These are phyloP conservation scores for Ascidia mentula DNA, from an alignment of 23 tunicate species.

Conservation along the genomic window DNA sequence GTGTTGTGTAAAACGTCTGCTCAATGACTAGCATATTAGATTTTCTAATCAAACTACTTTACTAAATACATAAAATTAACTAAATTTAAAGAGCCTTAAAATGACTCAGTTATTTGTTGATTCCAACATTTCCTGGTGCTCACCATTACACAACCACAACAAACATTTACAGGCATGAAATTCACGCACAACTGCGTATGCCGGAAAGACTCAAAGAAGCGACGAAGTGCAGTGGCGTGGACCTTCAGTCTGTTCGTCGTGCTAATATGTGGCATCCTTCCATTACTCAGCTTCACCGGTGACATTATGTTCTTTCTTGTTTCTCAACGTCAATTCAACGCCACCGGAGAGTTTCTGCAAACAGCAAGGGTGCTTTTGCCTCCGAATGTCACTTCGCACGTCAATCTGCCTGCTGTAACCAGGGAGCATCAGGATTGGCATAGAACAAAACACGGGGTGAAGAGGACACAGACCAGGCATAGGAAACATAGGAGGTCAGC, in stretches of 20 bases:
- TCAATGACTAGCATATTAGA: too few relatives aligned
- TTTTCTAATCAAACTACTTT: too few relatives aligned
- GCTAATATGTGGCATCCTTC: conserved; percentile 63
- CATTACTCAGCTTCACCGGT: conserved; percentile 55
- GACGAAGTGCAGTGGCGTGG: conserved; percentile 50
- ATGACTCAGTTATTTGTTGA: too few relatives aligned
- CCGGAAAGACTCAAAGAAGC: conserved; percentile 27
- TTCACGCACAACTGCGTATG: conserved; percentile 57
- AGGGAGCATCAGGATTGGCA: background rate
- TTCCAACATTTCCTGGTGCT: too few relatives aligned
- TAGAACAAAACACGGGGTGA: background rate
- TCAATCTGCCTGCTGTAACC: background rate
- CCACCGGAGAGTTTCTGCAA: conserved; percentile 42
- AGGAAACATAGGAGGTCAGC: background rate
- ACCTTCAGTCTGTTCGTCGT: conserved; percentile 43
- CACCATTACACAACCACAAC: too few relatives aligned
- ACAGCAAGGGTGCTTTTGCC: background rate
- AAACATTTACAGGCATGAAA: conserved; percentile 22
- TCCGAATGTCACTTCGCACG: background rate
- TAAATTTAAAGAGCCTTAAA: too few relatives aligned
- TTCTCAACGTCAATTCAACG: conserved; percentile 73
- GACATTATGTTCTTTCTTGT: conserved; percentile 71
- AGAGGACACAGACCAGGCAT: background rate
- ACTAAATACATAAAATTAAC: too few relatives aligned
- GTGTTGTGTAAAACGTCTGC: too few relatives aligned